Evolutionary conservation across 2,888 invertebrate species (phyloP), one percentile per base, ranked within the genome.

Genomic region (Trachelus stipa): DNA sequence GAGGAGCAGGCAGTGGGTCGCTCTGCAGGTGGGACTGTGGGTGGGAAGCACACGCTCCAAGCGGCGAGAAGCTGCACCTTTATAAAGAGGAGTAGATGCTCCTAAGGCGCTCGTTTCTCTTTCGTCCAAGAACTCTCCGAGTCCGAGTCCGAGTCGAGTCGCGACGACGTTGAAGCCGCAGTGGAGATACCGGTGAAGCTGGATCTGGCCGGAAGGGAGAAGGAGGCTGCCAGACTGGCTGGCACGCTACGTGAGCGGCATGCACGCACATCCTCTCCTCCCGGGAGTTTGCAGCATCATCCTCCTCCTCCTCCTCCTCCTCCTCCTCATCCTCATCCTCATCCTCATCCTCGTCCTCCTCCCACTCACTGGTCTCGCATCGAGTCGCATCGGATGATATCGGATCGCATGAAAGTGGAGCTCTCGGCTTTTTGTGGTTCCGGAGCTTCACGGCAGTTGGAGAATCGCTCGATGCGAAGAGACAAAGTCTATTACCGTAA

Each of bases 211-310:
- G 81, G 81, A 77, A 69, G 40, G 33, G 69, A 69, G 69, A 33
- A 69, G 79, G 74, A 69, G 69, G 84, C 86, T 85, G 86, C 81
- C 80, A 75, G 79, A 68, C 81, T 79, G 78, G 76, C 80, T 81
- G 77, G 87, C 90, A 90, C 88, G 88, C 89, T 90, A 90, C 90
- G 90, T 90, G 90, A 89, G 88, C 88, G 82, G 90, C 89, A 90
- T 90, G 87, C 89, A 89, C 90, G 89, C 89, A 89, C 89, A 87
- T 89, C 85, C 83, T 76, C 76, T 78, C 69, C 79, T 23, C 69
- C 34, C 40, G 40, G 40, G 40, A 40, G 40, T 40, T 40, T 40
- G 40, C 40, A 40, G 37, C 37, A 37, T 1, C 34, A 34, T 34
- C 34, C 34, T 34, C 34, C 56, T n/a, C 69, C 69, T 73, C 77